Evolutionary conservation across 1,140 invertebrate species (phyloP).

Genomic region (Tachypleus tridentatus): DNA sequence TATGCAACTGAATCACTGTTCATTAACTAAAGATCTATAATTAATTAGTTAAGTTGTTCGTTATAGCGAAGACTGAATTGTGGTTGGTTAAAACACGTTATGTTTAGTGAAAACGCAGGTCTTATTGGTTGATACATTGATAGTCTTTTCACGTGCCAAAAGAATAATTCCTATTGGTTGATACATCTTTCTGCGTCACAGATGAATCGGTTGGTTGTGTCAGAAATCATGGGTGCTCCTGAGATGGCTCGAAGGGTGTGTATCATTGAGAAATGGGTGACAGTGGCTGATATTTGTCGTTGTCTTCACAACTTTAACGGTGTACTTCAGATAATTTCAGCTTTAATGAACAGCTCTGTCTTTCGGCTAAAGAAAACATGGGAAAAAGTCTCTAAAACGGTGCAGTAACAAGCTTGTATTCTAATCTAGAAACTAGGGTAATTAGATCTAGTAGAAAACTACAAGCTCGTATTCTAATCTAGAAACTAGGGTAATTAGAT

Average conservation of each 20-base stretch:
- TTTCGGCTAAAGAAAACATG: conserved; percentile 85
- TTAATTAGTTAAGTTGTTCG: too few species aligned
- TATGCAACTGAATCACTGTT: too few species aligned
- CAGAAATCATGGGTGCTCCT: conserved; percentile 64
- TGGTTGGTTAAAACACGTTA: too few species aligned
- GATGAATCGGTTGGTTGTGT: conserved; percentile 76
- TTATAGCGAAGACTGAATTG: too few species aligned
- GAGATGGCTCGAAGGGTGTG: conserved; percentile 55
- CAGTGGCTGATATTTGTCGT: conserved; percentile 81
- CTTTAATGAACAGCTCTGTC: conserved; percentile 79
- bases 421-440: too few species aligned
- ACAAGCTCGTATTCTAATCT: too few species aligned
- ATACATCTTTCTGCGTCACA: conserved; percentile 21
- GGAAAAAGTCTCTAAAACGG: conserved; percentile 88
- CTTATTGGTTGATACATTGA: not conserved
- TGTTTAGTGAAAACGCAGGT: too few species aligned
- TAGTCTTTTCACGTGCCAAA: too few species aligned
- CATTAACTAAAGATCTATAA: too few species aligned
- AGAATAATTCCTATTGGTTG: too few species aligned
- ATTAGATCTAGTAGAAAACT: too few species aligned
- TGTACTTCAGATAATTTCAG: conserved; percentile 85
- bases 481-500: too few species aligned
- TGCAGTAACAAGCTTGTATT: conserved; percentile 31
- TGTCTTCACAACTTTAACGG: conserved; percentile 92
- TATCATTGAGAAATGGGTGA: conserved; percentile 88